These are phyloP conservation scores for Platycnemis pennipes DNA, from an alignment of 2,888 invertebrate genomes.

Conservation along the genomic window DNA sequence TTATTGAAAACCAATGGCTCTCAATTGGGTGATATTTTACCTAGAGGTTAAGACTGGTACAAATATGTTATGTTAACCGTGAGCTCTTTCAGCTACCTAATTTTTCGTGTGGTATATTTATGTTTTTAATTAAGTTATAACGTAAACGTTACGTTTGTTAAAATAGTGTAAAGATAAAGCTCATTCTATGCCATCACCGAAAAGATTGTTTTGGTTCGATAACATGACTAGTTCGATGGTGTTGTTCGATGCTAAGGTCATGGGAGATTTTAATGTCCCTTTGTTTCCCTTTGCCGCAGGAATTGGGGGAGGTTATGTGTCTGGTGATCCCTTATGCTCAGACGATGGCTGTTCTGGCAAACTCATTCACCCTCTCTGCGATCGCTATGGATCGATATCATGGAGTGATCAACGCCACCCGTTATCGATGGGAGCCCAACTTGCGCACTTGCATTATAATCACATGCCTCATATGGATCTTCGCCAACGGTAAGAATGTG, in stretches of 20 bases:
- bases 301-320: slow-evolving; percentile 42
- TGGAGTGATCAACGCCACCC: slow-evolving; percentile 25
- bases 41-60: too few species aligned
- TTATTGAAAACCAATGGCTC: not conserved
- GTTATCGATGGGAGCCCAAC: slow-evolving; percentile 25
- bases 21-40: not conserved
- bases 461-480: not conserved
- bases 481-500: not conserved
- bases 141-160: too few species aligned
- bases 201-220: too few species aligned
- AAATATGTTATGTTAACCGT: too few species aligned
- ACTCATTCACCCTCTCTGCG: slow-evolving; percentile 65
- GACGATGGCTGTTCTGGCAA: slow-evolving; percentile 10
- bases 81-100: too few species aligned
- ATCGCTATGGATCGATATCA: slow-evolving; percentile 68
- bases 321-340: slow-evolving; percentile 55
- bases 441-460: not conserved
- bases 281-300: slow-evolving; percentile 45
- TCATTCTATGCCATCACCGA: too few species aligned
- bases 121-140: too few species aligned
- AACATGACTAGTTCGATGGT: too few species aligned
- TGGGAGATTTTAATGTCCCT: too few species aligned
- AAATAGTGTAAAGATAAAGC: too few species aligned
- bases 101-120: too few species aligned
- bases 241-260: too few species aligned